A percentile compares a stretch with the other conserved stretches of the same genome.
These are phyloP conservation scores for Tiphia femorata DNA, from an alignment of 2,888 invertebrate species.

Conservation along the genomic window DNA sequence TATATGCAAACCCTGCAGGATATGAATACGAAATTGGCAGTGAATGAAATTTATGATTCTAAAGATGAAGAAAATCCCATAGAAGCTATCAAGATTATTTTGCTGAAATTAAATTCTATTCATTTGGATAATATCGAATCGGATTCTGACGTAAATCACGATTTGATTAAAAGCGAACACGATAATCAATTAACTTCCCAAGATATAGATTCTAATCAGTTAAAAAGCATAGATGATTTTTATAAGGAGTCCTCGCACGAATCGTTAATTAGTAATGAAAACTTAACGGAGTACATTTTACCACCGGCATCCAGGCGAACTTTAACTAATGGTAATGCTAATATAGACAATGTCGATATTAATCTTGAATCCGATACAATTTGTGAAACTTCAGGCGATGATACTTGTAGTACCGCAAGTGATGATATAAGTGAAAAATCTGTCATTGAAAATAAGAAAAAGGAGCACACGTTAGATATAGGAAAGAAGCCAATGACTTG, in stretches of 20 bases:
- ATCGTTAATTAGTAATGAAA: slow-evolving; percentile 39
- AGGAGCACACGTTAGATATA: slow-evolving; percentile 21
- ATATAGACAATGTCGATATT: slow-evolving; percentile 37
- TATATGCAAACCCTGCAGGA: slow-evolving; percentile 58
- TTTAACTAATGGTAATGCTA: slow-evolving; percentile 51
- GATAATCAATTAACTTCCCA: slow-evolving; percentile 50
- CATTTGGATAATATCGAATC: slow-evolving; percentile 43
- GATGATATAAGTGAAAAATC: slow-evolving; percentile 52
- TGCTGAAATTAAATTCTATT: slow-evolving; percentile 52
- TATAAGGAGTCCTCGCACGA: slow-evolving; percentile 47
- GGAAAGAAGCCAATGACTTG: slow-evolving; percentile 25
- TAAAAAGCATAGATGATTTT: slow-evolving; percentile 29
- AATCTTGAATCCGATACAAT: slow-evolving; percentile 39
- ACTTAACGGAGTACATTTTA: slow-evolving; percentile 48
- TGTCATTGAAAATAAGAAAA: slow-evolving; percentile 48
- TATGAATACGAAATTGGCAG: slow-evolving; percentile 49
- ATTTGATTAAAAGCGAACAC: slow-evolving; percentile 39
- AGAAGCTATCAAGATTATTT: slow-evolving; percentile 53
- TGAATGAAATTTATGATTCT: slow-evolving; percentile 37
- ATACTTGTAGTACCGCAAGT: slow-evolving; percentile 47
- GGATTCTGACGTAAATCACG: slow-evolving; percentile 40
- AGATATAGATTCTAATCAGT: slow-evolving; percentile 42
- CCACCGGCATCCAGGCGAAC: slow-evolving; percentile 49
- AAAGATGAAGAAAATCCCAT: slow-evolving; percentile 51
- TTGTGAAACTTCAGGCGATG: slow-evolving; percentile 47